Evolutionary conservation across 1,140 invertebrate species (phyloP).

Genomic region (Drosophila sucinea): DNA sequence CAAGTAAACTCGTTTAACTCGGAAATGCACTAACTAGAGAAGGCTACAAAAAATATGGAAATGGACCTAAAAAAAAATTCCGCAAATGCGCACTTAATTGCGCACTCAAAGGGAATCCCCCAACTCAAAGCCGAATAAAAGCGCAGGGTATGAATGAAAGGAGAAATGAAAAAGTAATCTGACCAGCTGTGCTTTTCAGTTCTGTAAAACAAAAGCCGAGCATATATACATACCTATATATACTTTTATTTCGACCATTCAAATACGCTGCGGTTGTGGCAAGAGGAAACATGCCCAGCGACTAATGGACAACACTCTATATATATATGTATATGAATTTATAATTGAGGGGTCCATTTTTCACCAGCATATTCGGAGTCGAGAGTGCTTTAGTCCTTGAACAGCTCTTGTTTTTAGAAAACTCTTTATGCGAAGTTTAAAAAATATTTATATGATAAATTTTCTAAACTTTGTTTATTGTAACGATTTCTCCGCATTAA

Average conservation of each 20-base stretch:
- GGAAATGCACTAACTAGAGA: slow-evolving; percentile 45
- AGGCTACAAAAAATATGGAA: slow-evolving; percentile 30
- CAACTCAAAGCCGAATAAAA: neutral
- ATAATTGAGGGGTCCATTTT: slow-evolving; percentile 1
- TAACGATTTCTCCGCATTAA: too few relatives aligned
- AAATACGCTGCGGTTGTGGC: neutral
- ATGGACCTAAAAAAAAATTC: slow-evolving; percentile 18
- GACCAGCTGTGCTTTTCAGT: slow-evolving; percentile 10
- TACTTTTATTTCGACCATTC: neutral
- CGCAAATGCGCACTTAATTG: slow-evolving; percentile 55
- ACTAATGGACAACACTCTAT: slow-evolving; percentile 12
- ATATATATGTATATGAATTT: slow-evolving; percentile 14
- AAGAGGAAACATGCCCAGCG: neutral
- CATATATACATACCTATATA: neutral
- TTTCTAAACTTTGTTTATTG: too few relatives aligned
- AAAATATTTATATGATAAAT: too few relatives aligned
- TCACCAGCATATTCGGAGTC: neutral
- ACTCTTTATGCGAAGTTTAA: neutral
- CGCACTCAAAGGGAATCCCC: slow-evolving; percentile 37
- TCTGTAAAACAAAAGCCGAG: slow-evolving; percentile 1
- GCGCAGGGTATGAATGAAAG: slow-evolving; percentile 3
- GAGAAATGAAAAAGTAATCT: slow-evolving; percentile 5
- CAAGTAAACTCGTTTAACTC: slow-evolving; percentile 57
- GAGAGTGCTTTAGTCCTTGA: neutral
- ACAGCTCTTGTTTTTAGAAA: neutral